Conservation (phyloP, 2,113 vertebrate genomes). For the Anas platyrhynchos region DNA sequence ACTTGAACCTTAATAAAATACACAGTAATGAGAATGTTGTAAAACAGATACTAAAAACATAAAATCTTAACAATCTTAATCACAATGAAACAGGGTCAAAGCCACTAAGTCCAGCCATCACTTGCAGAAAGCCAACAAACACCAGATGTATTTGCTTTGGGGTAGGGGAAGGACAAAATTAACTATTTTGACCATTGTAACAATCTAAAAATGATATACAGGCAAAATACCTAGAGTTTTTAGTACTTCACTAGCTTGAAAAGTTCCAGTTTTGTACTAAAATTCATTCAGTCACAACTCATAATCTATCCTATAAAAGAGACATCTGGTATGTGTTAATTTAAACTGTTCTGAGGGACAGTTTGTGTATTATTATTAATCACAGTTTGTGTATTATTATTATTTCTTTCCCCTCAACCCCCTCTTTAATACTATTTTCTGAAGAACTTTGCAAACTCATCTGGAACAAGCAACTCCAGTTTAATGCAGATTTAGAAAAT, state of each 20-base stretch:
- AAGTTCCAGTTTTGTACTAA: background rate
- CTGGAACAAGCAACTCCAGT: background rate
- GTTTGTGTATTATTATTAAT: background rate
- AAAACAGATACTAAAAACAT: conserved; percentile 68
- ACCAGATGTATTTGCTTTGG: conserved; percentile 34
- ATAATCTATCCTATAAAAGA: background rate
- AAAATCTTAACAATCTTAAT: conserved; percentile 67
- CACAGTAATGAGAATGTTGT: conserved; percentile 59
- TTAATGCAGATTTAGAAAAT: background rate
- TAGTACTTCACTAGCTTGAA: background rate
- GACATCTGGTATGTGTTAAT: background rate
- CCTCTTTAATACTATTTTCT: background rate
- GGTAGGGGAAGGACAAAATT: background rate
- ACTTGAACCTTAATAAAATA: conserved; percentile 72
- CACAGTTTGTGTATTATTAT: too few relatives aligned
- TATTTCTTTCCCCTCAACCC: background rate
- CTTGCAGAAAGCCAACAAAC: conserved; percentile 26
- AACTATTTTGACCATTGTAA: background rate
- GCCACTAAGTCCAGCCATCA: conserved; percentile 8
- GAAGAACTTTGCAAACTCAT: background rate
- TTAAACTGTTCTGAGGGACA: background rate
- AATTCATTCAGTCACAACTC: background rate
- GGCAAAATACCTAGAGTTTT: background rate
- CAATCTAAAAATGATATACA: background rate
- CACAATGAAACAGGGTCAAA: conserved; percentile 57